Base-by-base conservation (phyloP, 2,113 vertebrate species). In the Sinocyclocheilus maitianheensis region DNA sequence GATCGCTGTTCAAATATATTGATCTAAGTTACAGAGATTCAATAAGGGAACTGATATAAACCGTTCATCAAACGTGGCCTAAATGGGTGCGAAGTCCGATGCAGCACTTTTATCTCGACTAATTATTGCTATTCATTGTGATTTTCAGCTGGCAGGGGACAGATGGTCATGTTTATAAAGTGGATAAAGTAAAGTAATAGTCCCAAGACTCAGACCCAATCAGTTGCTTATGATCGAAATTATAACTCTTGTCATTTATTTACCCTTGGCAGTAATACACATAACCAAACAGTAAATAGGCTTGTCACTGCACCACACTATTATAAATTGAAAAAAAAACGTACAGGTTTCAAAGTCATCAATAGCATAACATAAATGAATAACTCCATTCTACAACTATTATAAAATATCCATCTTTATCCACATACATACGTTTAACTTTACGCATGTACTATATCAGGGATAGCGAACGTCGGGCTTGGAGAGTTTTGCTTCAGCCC, bases 1-100 rank as follows among this genome's bases (percentile, higher is more conserved):
- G 20, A 3, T 13, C 40, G 22, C 7, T 4, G 9, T 48, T 4
- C 1, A 26, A 55, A 43, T 24, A 34, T 5, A 22, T 48, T n/a
- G 4, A 43, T 79, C 0, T 51, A 30, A 26, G 26, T 26, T 16
- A 51, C 0, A 24, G 3, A 55, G 16, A 67, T 24, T 22, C 14
- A 7, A 18, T 10, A 30, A 72, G 76, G 24, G 60, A 86, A 8
- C 58, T 67, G 85, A 60, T 87, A 69, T 62, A 65, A 78, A 63
- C 75, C 37, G 55, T 79, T 55, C 51, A 40, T 63, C 22, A 43
- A 85, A 85, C 69, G 75, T 84, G 51, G 43, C 75, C 11, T 58
- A 80, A 80, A 46, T 87, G 55, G 78, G 90, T 88, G 75, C 91
- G 89, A 88, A 91, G 91, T 92, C 87, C 91, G 90, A 75, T n/a